These are phyloP conservation scores for Perdita meconis DNA, from an alignment of 2,888 invertebrate species.

Conservation along the genomic window DNA sequence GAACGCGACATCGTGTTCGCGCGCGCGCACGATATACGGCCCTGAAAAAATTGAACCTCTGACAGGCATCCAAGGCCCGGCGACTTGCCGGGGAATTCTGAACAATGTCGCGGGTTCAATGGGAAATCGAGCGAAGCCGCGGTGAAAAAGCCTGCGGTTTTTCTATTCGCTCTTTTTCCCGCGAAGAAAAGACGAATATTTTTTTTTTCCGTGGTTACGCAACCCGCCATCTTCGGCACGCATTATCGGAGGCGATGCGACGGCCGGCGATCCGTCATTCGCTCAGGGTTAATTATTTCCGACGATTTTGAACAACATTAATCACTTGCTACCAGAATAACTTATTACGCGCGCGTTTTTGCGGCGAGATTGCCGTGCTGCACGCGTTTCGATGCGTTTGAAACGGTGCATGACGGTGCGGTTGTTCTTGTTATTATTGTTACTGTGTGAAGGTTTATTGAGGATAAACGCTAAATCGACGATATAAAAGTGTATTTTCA, in stretches of 20 bases:
- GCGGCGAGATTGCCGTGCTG: no score
- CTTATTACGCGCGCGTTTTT: no score
- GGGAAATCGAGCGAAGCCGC: conserved; percentile 22
- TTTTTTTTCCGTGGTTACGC: not conserved
- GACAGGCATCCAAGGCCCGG: conserved; percentile 20
- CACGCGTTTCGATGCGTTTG: no score
- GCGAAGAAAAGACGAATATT: not conserved
- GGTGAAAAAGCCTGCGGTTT: conserved; percentile 1
- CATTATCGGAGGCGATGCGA: not conserved
- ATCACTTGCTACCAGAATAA: not conserved
- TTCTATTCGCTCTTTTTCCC: not conserved
- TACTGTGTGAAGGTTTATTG: no score
- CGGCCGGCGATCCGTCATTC: conserved; percentile 19
- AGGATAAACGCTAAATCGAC: no score
- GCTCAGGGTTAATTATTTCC: conserved; percentile 35
- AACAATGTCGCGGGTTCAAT: conserved; percentile 37
- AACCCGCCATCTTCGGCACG: not conserved
- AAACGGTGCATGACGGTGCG: no score
- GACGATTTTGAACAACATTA: not conserved
- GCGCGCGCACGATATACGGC: conserved; percentile 6
- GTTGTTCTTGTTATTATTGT: no score
- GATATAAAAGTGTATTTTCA: no score
- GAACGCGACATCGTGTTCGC: not conserved
- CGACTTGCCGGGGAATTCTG: conserved; percentile 13
- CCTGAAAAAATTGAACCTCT: conserved; percentile 36